Conservation (phyloP, 2,113 vertebrate species). For the Microcebus jonahi region DNA sequence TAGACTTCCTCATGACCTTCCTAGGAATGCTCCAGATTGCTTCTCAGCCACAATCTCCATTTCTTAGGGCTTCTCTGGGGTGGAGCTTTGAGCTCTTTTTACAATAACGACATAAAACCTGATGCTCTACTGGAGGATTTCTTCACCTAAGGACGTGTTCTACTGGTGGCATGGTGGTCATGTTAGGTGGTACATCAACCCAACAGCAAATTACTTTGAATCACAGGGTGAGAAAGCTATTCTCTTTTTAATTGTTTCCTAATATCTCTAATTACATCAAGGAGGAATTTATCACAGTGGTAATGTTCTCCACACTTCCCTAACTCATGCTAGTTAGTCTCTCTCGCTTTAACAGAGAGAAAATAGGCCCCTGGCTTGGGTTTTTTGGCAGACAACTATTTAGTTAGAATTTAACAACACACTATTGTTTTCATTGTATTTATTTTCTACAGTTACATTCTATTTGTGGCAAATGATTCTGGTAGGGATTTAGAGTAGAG, state of each 20-base stretch:
- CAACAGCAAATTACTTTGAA: neutral
- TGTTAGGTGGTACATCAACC: neutral
- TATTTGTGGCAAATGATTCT: conserved; percentile 59
- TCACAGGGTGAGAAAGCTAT: neutral
- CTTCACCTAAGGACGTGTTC: neutral
- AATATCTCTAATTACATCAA: neutral
- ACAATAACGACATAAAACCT: neutral
- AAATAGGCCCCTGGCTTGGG: neutral
- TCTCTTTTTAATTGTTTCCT: neutral
- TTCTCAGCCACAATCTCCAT: neutral
- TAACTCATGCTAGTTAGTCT: neutral
- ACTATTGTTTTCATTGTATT: conserved; percentile 44
- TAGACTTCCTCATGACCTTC: neutral
- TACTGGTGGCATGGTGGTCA: neutral
- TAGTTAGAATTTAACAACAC: conserved; percentile 37
- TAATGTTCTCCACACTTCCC: conserved; percentile 10
- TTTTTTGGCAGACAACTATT: conserved; percentile 27
- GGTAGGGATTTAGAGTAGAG: conserved; percentile 36
- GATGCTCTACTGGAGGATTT: neutral
- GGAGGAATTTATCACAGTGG: neutral
- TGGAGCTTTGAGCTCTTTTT: neutral
- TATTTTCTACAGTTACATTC: conserved; percentile 50
- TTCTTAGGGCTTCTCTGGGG: neutral
- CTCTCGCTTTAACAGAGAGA: neutral
- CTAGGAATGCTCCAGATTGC: neutral